A percentile compares a stretch with the other conserved stretches of the same genome.
phyloP scores from a whole-genome alignment of 2,888 invertebrate species.

The Leucophora obtusa region DNA sequence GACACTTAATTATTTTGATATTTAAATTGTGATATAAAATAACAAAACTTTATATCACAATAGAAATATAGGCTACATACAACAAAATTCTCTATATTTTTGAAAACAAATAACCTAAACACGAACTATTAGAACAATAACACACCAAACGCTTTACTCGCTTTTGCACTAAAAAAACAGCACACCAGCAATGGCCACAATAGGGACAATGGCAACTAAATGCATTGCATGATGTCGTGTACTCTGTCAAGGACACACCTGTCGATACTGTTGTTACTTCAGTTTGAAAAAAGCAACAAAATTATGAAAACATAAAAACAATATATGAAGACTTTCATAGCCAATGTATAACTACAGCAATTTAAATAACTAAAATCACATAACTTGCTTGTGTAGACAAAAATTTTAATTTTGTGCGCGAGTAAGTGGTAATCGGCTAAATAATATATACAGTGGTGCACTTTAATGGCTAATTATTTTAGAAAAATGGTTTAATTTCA shows the following conservation, averaged over 20 bases:
- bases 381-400: too few species aligned
- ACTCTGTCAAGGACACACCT: constrained; percentile 39
- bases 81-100: neutral
- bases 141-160: too few species aligned
- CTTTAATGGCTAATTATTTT: too few species aligned
- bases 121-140: neutral
- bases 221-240: constrained; percentile 12
- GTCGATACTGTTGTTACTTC: constrained; percentile 1
- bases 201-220: constrained; percentile 36
- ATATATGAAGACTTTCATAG: neutral
- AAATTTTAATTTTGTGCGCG: too few species aligned
- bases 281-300: neutral
- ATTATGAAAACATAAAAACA: neutral
- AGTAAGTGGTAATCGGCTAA: too few species aligned
- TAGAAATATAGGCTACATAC: neutral
- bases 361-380: too few species aligned
- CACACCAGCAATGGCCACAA: neutral
- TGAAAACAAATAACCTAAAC: neutral
- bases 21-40: too few species aligned
- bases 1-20: neutral
- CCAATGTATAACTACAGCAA: too few species aligned
- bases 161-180: neutral
- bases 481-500: too few species aligned
- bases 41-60: neutral
- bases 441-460: too few species aligned